Percentiles rank a stretch among this genome's conserved stretches.
phyloP scores from a whole-genome alignment of 1,140 invertebrate genomes.

The Sipha flava region DNA sequence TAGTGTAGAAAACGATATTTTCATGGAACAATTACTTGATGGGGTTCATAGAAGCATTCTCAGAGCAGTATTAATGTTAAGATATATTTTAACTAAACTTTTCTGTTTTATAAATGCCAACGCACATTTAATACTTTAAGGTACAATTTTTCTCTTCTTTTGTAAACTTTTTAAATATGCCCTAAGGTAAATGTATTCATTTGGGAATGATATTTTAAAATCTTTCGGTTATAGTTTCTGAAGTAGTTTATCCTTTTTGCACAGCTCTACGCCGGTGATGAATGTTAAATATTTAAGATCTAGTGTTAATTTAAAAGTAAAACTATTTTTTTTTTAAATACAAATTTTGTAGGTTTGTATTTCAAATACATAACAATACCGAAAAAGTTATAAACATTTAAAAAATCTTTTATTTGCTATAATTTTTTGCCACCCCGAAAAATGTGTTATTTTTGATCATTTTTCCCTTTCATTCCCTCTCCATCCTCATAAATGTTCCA shows the following conservation, averaged over 20 bases:
- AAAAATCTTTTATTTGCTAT: too few species aligned
- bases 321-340: too few species aligned
- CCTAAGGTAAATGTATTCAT: neutral
- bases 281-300: too few species aligned
- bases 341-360: too few species aligned
- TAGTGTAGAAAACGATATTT: neutral
- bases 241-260: neutral
- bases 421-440: too few species aligned
- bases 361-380: too few species aligned
- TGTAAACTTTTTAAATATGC: neutral
- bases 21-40: neutral
- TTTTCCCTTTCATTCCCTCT: too few species aligned
- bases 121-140: neutral
- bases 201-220: neutral
- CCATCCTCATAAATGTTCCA: too few species aligned
- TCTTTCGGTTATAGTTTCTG: neutral
- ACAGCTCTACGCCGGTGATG: too few species aligned
- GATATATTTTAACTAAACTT: neutral
- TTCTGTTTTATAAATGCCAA: neutral
- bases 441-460: too few species aligned
- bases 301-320: too few species aligned
- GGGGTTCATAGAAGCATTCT: neutral
- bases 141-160: neutral
- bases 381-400: too few species aligned
- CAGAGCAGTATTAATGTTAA: neutral